A percentile compares a stretch with the other conserved stretches of the same genome.
These are phyloP conservation scores for Apodemia hepburni DNA, from an alignment of 2,888 invertebrate species.

Conservation along the genomic window DNA sequence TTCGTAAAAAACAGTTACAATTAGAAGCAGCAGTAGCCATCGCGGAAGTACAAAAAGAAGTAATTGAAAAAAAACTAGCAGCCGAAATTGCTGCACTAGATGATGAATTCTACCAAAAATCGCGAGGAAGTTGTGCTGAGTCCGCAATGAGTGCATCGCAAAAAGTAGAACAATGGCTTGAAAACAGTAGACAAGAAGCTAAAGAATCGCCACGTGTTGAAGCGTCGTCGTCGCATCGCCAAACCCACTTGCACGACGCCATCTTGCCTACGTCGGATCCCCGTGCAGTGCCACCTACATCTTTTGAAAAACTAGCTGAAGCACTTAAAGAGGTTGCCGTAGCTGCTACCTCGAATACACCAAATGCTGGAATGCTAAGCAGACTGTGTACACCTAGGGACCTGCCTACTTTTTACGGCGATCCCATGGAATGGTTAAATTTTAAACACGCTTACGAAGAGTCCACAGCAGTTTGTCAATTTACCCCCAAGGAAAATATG, in stretches of 20 bases:
- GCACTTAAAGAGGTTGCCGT: background rate
- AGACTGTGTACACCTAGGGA: slow-evolving; percentile 2
- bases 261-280: background rate
- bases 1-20: too few species aligned
- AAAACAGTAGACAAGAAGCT: too few species aligned
- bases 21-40: too few species aligned
- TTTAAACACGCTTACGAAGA: slow-evolving; percentile 15
- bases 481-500: slow-evolving; percentile 4
- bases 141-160: too few species aligned
- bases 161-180: too few species aligned
- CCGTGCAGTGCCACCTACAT: background rate
- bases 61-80: too few species aligned
- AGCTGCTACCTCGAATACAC: background rate
- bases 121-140: too few species aligned
- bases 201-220: too few species aligned
- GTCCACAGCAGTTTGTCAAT: slow-evolving; percentile 5
- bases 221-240: too few species aligned
- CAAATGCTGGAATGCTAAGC: slow-evolving; percentile 10
- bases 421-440: slow-evolving; percentile 7
- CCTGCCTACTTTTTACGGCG: slow-evolving; percentile 7
- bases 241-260: background rate
- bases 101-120: too few species aligned
- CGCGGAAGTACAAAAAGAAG: too few species aligned
- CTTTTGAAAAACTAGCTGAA: background rate
- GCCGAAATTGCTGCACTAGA: too few species aligned